phyloP scores from a whole-genome alignment of 2,797 vertebrate species.

The Monodelphis domestica region DNA sequence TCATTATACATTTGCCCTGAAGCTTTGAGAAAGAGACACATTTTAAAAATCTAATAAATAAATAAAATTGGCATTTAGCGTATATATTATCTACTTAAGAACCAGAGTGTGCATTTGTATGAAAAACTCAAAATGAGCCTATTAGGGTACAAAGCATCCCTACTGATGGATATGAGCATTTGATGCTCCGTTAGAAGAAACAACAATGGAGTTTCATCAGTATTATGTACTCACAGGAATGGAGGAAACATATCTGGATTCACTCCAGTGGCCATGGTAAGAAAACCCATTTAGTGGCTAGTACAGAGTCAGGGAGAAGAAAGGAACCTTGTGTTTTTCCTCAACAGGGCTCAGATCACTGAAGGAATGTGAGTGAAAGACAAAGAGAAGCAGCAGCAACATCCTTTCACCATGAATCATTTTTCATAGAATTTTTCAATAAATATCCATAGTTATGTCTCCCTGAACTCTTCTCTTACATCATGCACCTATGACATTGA shows the following conservation, averaged over 20 bases:
- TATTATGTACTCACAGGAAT: background rate
- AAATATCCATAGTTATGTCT: background rate
- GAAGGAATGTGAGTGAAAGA: background rate
- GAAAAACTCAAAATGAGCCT: background rate
- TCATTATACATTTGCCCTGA: slow-evolving; percentile 61
- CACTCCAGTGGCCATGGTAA: background rate
- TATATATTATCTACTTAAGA: slow-evolving; percentile 65
- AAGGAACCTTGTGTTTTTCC: background rate
- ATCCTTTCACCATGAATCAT: background rate
- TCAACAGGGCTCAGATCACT: background rate
- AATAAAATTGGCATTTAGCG: slow-evolving; percentile 68
- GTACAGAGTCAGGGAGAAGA: background rate
- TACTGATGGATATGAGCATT: background rate
- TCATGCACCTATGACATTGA: background rate
- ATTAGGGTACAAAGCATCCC: background rate
- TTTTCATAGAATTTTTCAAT: background rate
- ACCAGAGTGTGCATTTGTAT: background rate
- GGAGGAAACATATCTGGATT: background rate
- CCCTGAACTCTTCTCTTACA: background rate
- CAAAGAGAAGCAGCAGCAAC: background rate
- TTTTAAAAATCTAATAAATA: slow-evolving; percentile 73
- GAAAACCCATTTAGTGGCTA: background rate
- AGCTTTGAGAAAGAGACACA: slow-evolving; percentile 54
- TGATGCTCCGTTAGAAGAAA: background rate
- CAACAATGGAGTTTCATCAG: background rate